phyloP scores from a whole-genome alignment of 1,140 invertebrate genomes.

The Bradysia coprophila region DNA sequence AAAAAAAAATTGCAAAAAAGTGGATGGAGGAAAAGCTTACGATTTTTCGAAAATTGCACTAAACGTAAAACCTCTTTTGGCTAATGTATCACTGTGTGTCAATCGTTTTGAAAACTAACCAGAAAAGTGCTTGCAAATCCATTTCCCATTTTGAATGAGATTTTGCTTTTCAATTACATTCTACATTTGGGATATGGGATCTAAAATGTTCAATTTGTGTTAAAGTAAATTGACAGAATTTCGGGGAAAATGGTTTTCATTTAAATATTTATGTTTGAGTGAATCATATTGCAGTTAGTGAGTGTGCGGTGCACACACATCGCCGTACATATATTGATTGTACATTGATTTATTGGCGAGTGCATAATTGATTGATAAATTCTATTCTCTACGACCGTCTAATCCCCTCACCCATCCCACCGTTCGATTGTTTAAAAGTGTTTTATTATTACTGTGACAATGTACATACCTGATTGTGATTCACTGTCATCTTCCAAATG shows the following conservation, averaged over 20 bases:
- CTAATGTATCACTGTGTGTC: not conserved
- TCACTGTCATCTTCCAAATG: conserved; percentile 22
- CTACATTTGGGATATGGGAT: not conserved
- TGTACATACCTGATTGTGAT: conserved; percentile 22
- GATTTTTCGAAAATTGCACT: not conserved
- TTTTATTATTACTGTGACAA: too few relatives aligned
- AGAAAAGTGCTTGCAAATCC: not conserved
- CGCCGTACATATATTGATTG: not conserved
- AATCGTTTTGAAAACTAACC: not conserved
- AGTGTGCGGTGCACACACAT: too few relatives aligned
- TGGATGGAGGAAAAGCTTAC: not conserved
- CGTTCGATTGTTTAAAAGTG: too few relatives aligned
- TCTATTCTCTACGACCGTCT: too few relatives aligned
- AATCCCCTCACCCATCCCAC: too few relatives aligned
- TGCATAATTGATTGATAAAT: not conserved
- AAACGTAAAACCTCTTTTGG: not conserved
- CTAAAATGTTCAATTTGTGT: not conserved
- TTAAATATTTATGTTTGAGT: too few relatives aligned
- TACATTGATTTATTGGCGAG: not conserved
- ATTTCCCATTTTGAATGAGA: not conserved
- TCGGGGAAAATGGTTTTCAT: not conserved
- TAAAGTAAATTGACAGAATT: not conserved
- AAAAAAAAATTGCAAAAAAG: not conserved
- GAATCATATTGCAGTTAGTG: too few relatives aligned
- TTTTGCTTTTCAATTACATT: not conserved